Base-by-base conservation (phyloP, 2,797 vertebrate genomes). In the Pangasius macronema region DNA sequence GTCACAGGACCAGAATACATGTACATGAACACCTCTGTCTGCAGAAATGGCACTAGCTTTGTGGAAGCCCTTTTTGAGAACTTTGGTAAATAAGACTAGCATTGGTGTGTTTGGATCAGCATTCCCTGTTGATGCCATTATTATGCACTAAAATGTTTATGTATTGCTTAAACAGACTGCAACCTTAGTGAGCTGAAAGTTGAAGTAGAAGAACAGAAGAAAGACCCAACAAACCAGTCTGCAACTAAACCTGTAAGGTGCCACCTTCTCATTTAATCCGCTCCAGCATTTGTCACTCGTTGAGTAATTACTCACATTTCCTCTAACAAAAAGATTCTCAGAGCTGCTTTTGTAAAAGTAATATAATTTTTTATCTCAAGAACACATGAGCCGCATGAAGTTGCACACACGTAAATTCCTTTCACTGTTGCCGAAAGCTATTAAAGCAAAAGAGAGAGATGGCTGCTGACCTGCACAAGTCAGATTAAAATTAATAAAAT, bases 21-120 rank as follows among this genome's bases (percentile, higher is more conserved):
- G 92, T 99, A 99, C 0, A 95, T 99, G 96, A 99, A 99, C 95
- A 97, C 97, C 0, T 95, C 96, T 0, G 95, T 97, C 86, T 96
- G 98, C 88, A 96, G 97, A 93, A 98, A 98, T 2, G 98, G 98
- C 90, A 98, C 99, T 67, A 99, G 98, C 93, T 99, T 99, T 2
- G 98, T 99, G 84, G 99, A 98, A 93, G 99, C 99, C 49, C 96
- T 99, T 83, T 99, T 99, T 90, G 98, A 99, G 86, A 97, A 97
- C 89, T 99, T 99, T 75, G 98, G 98, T 99, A 95, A 11, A 95
- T 86, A 30, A 42, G 16, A 82, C 24, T 42, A 67, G 30, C 63
- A 30, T 68, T 77, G 9, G 53, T 27, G 36, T 30, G 3, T 18
- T 42, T 87, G 30, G 65, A 27, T 73, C 9, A 70, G 30, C 30